phyloP scores from a whole-genome alignment of 2,888 invertebrate species.

The Dorcus hopei region DNA sequence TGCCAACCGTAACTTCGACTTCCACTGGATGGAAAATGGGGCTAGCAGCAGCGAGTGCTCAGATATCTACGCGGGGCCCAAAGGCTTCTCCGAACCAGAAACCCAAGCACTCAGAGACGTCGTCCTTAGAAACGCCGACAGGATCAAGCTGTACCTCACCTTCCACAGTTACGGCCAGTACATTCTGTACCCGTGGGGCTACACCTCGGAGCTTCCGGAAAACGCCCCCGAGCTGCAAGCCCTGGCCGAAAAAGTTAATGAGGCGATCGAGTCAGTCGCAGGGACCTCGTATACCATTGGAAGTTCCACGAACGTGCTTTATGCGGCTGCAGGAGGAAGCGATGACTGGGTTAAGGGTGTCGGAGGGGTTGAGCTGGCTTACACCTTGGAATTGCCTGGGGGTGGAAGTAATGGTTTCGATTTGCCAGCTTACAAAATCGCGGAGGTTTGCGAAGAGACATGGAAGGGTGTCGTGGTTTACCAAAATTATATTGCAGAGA shows the following conservation, averaged over 20 bases:
- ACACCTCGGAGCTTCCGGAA: conserved; percentile 51
- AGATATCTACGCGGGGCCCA: conserved; percentile 50
- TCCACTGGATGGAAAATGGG: conserved; percentile 60
- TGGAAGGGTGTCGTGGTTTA: conserved; percentile 58
- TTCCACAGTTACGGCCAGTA: conserved; percentile 73
- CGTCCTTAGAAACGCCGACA: conserved; percentile 58
- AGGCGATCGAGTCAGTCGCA: conserved; percentile 42
- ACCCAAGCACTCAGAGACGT: conserved; percentile 53
- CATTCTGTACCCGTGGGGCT: conserved; percentile 67
- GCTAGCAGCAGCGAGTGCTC: conserved; percentile 44
- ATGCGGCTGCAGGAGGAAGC: conserved; percentile 58
- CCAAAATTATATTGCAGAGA: conserved; percentile 41
- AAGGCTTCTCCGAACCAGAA: conserved; percentile 55
- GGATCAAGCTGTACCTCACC: conserved; percentile 63
- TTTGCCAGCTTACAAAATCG: conserved; percentile 54
- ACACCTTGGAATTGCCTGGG: conserved; percentile 64
- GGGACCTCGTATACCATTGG: conserved; percentile 45
- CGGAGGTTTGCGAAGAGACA: conserved; percentile 57
- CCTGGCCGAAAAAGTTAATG: conserved; percentile 48
- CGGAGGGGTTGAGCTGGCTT: conserved; percentile 56
- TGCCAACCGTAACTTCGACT: conserved; percentile 54
- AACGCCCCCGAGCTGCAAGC: conserved; percentile 50
- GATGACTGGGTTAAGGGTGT: conserved; percentile 63
- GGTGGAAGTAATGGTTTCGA: conserved; percentile 57
- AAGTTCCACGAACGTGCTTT: conserved; percentile 50